Base-by-base conservation (phyloP, 2,888 invertebrate species). In the Anorthoa munda region DNA sequence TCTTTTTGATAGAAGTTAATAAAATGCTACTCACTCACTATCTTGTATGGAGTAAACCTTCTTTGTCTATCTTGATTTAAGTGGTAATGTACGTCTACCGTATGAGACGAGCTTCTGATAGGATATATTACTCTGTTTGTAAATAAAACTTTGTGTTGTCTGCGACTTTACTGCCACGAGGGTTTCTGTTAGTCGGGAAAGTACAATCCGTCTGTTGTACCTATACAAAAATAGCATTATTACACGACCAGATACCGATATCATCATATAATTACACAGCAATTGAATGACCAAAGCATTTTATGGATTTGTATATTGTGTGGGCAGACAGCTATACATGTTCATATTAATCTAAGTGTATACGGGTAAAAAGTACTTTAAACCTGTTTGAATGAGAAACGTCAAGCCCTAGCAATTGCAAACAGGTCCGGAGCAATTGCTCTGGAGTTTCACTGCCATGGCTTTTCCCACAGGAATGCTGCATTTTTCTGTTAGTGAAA, bases 71-170 rank as follows among this genome's bases (percentile, higher is more conserved):
- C 21, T 7, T 21, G 23, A 4, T 15, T 0, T 7, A 15, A 31
- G 58, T 51, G 23, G 11, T 13, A 21, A 26, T 21, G 23, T 65
- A 55, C 65, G 56, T 61, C 56, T 55, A 46, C 50, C 58, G 61
- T 58, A 73, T 60, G 67, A 68, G 82, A 72, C n/a, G 56, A 70
- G 55, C 31, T 59, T 68, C 72, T 81, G 84, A 77, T 78, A n/a
- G 72, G 66, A 78, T 81, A 68, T 81, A 64, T 81, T 69, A 70
- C 70, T 64, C 72, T 69, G 64, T 63, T 60, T 59, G 82, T 68
- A 50, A 75, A 75, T 74, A 67, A 77, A 64, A 81, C 65, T 72
- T 66, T 23, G 65, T 56, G 64, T 58, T 81, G 77, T 81, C 70
- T 67, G 71, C 23, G 39, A 61, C 60, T 67, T 68, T 17, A 26